These are phyloP conservation scores for Ooceraea biroi DNA, from an alignment of 1,140 invertebrate species.

Conservation along the genomic window DNA sequence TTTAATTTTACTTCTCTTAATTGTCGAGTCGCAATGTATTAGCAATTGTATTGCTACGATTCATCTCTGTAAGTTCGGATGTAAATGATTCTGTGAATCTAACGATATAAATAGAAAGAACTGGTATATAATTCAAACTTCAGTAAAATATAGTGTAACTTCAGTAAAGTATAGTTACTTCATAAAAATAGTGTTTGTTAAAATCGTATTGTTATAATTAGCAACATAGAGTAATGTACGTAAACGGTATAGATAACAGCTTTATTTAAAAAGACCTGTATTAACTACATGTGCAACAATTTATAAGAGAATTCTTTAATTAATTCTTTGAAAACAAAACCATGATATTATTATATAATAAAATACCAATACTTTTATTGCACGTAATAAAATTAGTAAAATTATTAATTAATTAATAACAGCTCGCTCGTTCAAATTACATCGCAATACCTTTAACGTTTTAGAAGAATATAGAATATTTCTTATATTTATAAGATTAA, in stretches of 20 bases:
- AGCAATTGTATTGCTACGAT: background rate
- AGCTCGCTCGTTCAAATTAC: background rate
- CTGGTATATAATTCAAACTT: background rate
- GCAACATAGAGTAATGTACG: background rate
- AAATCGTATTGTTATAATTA: background rate
- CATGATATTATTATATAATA: background rate
- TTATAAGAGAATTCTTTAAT: background rate
- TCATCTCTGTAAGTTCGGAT: background rate
- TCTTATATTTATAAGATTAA: background rate
- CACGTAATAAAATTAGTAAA: background rate
- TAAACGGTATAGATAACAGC: background rate
- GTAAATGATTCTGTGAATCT: background rate
- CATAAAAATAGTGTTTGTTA: background rate
- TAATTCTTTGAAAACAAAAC: background rate
- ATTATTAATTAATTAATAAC: conserved; percentile 20
- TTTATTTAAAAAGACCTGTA: background rate
- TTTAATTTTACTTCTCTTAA: background rate
- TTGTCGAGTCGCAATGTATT: background rate
- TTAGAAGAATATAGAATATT: conserved; percentile 9
- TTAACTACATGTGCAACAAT: no score
- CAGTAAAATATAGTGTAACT: background rate
- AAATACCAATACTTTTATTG: conserved; percentile 1
- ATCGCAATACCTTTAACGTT: conserved; percentile 7
- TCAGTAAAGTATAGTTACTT: background rate
- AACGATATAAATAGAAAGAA: background rate